Base-by-base conservation (phyloP, 2,113 vertebrate genomes). In the Conger conger region DNA sequence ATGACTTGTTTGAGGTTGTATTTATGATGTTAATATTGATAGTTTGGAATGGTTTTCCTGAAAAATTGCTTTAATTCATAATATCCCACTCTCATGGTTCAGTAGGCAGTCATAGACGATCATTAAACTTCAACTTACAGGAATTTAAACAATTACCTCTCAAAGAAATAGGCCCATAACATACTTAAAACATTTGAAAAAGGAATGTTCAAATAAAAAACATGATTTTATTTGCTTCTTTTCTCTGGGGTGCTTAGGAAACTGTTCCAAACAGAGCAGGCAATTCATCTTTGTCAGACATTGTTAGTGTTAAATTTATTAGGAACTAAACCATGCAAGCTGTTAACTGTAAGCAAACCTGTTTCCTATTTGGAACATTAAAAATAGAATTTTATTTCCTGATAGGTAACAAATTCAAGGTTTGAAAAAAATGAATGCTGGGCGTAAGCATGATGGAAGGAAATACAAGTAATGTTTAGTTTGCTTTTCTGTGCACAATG, bases 231-330 rank as follows among this genome's bases (percentile, higher is more conserved):
- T 77, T 40, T 83, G 42, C 63, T 36, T 53, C 45, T 77, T 53
- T 60, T 76, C 82, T 76, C 80, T 37, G 42, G 85, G 77, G 38
- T 82, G 68, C 73, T 82, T 36, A 76, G 40, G 50, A 82, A 86
- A 85, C 7, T 76, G 68, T 35, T 82, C 81, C 76, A 79, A 76
- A 82, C 45, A 79, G 42, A 16, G 42, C 11, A 78, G 53, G 73
- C 36, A 77, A 87, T 87, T 87, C 53, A 84, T 87, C 83, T 85
- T 36, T 82, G 83, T 87, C 80, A 85, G 37, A 77, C 33, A 78
- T 76, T 78, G 60, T 87, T 83, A 79, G 76, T 42, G 83, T 79
- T 80, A 50, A 85, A 88, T 84, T 86, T 88, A 88, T 78, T 86
- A 85, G 82, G 81, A 68, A 54, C 77, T 76, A 80, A 83, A 86